Evolutionary conservation across 2,113 vertebrate genomes (phyloP), one percentile per base, ranked within the genome.

Genomic region (Hylia prasina): DNA sequence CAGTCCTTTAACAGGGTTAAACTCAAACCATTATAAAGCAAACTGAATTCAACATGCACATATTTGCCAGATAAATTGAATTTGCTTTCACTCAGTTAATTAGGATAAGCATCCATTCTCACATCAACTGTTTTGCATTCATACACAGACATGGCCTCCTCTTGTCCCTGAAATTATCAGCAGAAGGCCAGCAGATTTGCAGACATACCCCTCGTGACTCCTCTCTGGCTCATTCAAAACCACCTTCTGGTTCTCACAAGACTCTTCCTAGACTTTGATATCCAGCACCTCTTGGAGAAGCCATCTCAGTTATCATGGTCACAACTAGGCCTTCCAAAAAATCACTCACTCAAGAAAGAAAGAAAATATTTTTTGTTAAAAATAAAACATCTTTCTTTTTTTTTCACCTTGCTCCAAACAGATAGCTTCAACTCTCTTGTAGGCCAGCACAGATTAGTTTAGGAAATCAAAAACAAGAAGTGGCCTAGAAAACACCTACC

Each of bases 91-190:
- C 25, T 93, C 76, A 84, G 85, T 82, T 90, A 88, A 90, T 93
- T 89, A 94, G 92, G 71, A 89, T 82, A 93, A 95, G 80, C 76
- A 90, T 87, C 76, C 80, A 83, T 95, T 95, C 88, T 94, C 96
- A 88, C 90, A 86, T 88, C 84, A 86, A 77, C 64, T 45, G 56
- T 40, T 94, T 64, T 86, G 53, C 72, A 78, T 65, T 93, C 20
- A 6, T 35, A 21, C 7, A 11, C 66, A 75, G 68, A 31, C 79
- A 35, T 0, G 0, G 15, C 28, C 68, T 95, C 45, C 37, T 72
- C 51, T 60, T 33, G 53, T 90, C 75, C 65, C 56, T 90, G 68
- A 61, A 78, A 16, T 42, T 78, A 35, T 66, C 82, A 92, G 58
- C 42, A 24, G 28, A 61, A 91, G 37, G 12, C 47, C 80, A 64